Base-by-base conservation (phyloP, 2,888 invertebrate genomes). In the Dermolepida albohirtum region DNA sequence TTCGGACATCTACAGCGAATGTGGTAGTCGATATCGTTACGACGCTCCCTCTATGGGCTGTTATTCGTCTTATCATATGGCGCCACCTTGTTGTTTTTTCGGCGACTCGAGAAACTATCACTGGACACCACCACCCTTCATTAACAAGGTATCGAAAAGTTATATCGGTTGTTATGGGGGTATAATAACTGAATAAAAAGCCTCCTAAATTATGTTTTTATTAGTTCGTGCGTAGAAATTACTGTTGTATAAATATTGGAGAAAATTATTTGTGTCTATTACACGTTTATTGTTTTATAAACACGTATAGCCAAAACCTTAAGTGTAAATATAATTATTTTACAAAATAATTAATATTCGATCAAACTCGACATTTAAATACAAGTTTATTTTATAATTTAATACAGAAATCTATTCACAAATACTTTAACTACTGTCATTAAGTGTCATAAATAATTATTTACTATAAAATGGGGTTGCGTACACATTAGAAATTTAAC, bases 1-100 rank as follows among this genome's bases (percentile, higher is more conserved):
- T 73, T 81, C 83, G n/a, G 83, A 84, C 75, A 76, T 83, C 67
- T 83, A 81, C 68, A 78, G 78, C 7, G 81, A 81, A 63, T 78
- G 76, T 70, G 72, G 71, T 52, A 73, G 80, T 34, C 40, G 65
- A 51, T 69, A 64, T 39, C 54, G 66, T 7, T 66, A 67, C 14
- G 66, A 69, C 11, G 76, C 12, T 78, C 80, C 67, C 76, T 74
- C 71, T 69, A 67, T 80, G 71, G 70, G 77, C 63, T 67, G 77
- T 65, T 82, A 82, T 73, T 82, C 81, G 72, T 73, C 80, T 66
- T 81, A 80, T 72, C 82, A 82, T 69, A 76, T 79, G 70, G 76
- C 80, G 22, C 81, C 81, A 12, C 76, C 77, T 51, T 82, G 81
- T 73, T 82, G 80, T 70, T 81, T 74, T 71, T 81, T 78, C 69